phyloP scores from a whole-genome alignment of 2,888 invertebrate species.

The Yponomeuta malinellus region DNA sequence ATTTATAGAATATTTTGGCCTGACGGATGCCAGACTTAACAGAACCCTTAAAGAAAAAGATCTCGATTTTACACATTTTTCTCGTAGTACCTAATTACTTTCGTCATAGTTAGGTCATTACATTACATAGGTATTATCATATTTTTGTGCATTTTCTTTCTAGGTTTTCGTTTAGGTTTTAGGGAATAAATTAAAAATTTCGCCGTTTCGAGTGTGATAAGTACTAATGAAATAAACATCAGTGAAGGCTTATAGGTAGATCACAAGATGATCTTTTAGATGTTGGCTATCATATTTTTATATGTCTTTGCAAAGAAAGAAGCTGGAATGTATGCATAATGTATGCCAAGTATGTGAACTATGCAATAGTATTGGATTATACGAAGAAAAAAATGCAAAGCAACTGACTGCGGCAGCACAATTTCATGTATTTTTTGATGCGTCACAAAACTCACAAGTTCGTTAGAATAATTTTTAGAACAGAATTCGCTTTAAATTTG shows the following conservation, averaged over 20 bases:
- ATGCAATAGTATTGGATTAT: neutral
- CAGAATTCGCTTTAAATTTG: neutral
- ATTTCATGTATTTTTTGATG: neutral
- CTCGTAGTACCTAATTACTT: conserved; percentile 16
- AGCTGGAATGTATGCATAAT: too few relatives aligned
- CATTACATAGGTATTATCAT: neutral
- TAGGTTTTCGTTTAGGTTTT: neutral
- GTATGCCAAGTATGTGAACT: too few relatives aligned
- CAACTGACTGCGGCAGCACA: neutral
- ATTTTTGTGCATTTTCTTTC: neutral
- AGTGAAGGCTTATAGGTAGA: too few relatives aligned
- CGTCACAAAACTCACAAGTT: neutral
- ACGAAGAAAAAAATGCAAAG: neutral
- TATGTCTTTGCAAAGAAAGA: too few relatives aligned
- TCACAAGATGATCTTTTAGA: too few relatives aligned
- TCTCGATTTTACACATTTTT: conserved; percentile 1
- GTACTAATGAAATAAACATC: neutral
- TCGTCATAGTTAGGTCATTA: neutral
- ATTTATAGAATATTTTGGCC: too few relatives aligned
- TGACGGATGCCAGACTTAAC: too few relatives aligned
- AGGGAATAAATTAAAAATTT: neutral
- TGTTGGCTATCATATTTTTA: too few relatives aligned
- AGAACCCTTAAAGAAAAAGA: neutral
- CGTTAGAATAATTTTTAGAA: neutral
- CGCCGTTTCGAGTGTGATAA: neutral